Base-by-base conservation (phyloP, 2,888 invertebrate species). In the Sylvicola cinctus region DNA sequence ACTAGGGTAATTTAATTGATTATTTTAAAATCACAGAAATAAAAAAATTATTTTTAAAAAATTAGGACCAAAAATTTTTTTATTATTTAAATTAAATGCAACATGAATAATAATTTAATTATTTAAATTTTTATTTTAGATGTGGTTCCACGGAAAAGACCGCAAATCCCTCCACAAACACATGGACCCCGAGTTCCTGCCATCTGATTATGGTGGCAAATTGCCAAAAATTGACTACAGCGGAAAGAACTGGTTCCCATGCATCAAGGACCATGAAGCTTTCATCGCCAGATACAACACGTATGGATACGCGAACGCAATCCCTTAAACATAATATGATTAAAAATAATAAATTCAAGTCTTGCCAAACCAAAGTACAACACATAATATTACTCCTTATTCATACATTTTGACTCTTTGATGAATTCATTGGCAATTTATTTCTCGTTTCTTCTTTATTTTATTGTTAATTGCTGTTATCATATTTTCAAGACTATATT, bases 71-170 rank as follows among this genome's bases (percentile, higher is more conserved):
- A n/a, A n/a, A n/a, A n/a, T n/a, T n/a, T n/a, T n/a, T n/a, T n/a
- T n/a, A n/a, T n/a, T n/a, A n/a, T n/a, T n/a, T n/a, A n/a, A n/a
- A n/a, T n/a, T n/a, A n/a, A n/a, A n/a, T n/a, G n/a, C n/a, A n/a
- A n/a, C n/a, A n/a, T n/a, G 3, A 25, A 5, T 16, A 11, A 34
- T 16, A 35, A 29, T 39, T 36, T 17, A 20, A 14, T 17, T 26
- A 17, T 33, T 23, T 15, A 20, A 26, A 28, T 33, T 23, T 36
- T 34, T 29, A 37, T 59, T 62, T 2, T 59, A 84, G 72, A 74
- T 84, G 60, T 74, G 68, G 60, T 83, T 84, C 71, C 84, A 85
- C 53, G 81, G 81, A 11, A 64, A 63, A 38, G 77, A 84, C 49
- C 81, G 83, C 79, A 49, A 67, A 23, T 73, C 74, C 1, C 65